phyloP scores from a whole-genome alignment of 2,888 invertebrate genomes.

The Melinaea marsaeus region DNA sequence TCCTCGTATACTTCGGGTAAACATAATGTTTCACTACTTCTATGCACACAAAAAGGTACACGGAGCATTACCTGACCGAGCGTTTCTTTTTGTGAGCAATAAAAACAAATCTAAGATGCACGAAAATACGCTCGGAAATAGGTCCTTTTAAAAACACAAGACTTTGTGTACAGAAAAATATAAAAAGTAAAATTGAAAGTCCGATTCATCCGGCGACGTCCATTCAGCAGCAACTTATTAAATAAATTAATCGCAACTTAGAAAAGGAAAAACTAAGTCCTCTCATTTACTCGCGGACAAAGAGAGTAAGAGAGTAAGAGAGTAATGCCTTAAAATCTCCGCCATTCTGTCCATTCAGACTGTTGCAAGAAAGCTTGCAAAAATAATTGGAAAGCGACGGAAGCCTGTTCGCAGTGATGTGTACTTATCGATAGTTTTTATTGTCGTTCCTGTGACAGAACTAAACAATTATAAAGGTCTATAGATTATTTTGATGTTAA shows the following conservation, averaged over 20 bases:
- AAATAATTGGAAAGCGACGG: conserved; percentile 76
- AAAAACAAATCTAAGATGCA: conserved; percentile 27
- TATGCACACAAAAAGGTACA: neutral
- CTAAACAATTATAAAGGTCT: neutral
- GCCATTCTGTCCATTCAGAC: conserved; percentile 65
- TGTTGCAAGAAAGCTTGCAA: conserved; percentile 69
- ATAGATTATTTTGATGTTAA: no score
- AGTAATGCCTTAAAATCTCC: conserved; percentile 69
- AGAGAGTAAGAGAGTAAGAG: conserved; percentile 45
- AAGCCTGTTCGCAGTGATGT: conserved; percentile 37
- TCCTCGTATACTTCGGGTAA: no score
- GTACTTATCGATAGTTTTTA: conserved; percentile 25
- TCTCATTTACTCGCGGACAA: conserved; percentile 57
- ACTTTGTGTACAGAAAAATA: conserved; percentile 39
- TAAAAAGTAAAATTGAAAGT: conserved; percentile 59
- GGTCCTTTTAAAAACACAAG: conserved; percentile 39
- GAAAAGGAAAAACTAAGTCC: conserved; percentile 69
- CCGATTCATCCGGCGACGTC: conserved; percentile 61
- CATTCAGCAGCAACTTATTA: conserved; percentile 75
- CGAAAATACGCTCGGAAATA: conserved; percentile 29
- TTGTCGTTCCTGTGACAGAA: neutral
- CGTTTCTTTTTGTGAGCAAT: conserved; percentile 3
- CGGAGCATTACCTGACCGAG: neutral
- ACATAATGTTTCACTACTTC: no score
- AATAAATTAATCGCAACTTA: conserved; percentile 74